phyloP scores from a whole-genome alignment of 2,113 vertebrate species.

The Collichthys lucidus region DNA sequence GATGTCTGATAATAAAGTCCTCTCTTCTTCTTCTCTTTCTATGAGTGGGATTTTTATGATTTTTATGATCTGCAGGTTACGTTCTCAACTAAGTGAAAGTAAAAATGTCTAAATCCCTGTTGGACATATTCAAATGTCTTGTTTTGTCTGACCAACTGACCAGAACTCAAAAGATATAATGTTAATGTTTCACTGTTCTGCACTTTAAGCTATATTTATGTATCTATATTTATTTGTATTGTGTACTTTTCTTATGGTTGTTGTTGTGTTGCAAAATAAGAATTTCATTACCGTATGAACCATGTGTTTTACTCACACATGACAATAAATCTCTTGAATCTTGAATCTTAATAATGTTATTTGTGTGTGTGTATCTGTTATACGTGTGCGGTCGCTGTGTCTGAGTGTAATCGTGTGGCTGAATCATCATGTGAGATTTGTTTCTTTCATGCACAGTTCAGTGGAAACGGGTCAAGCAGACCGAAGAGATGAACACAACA shows the following conservation, averaged over 20 bases:
- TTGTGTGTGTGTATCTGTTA: neutral
- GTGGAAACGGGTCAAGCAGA: conserved; percentile 64
- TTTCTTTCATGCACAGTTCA: conserved; percentile 48
- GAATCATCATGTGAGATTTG: conserved; percentile 12
- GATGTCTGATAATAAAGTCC: neutral
- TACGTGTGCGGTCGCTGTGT: neutral
- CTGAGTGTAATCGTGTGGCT: neutral
- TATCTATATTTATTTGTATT: too few relatives aligned
- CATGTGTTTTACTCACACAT: too few relatives aligned
- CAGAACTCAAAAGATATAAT: neutral
- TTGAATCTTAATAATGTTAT: neutral
- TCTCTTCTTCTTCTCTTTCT: neutral
- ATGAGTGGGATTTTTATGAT: neutral
- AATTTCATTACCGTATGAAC: too few relatives aligned
- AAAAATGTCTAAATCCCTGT: too few relatives aligned
- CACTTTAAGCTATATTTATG: too few relatives aligned
- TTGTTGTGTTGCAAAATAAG: too few relatives aligned
- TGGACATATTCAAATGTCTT: neutral
- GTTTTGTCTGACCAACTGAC: neutral
- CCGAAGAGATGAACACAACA: conserved; percentile 31
- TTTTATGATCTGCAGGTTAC: neutral
- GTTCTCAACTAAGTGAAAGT: neutral
- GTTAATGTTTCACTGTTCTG: too few relatives aligned
- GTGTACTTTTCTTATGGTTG: too few relatives aligned
- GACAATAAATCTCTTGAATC: too few relatives aligned